Evolutionary conservation across 2,113 vertebrate species (phyloP).

Genomic region (Megaceryle maxima): DNA sequence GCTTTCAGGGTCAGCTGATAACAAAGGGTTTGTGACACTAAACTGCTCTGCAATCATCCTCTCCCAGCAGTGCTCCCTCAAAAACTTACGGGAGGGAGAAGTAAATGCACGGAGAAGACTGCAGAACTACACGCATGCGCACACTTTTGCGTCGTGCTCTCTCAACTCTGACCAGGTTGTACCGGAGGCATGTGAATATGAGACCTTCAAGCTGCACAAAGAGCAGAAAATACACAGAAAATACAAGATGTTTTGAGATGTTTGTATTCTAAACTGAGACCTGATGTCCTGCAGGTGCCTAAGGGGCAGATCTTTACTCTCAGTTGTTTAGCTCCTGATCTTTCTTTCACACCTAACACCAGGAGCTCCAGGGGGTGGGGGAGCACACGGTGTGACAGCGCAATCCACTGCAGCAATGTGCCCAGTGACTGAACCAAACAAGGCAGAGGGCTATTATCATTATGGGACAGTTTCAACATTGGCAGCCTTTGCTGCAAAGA

Average conservation of each 20-base stretch:
- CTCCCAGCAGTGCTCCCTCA: background rate
- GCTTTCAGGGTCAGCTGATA: background rate
- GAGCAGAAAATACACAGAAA: background rate
- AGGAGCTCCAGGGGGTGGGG: background rate
- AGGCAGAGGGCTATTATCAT: background rate
- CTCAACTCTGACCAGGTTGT: no score
- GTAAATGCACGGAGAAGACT: background rate
- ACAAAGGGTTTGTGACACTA: background rate
- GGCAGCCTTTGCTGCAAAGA: background rate
- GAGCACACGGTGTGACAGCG: accelerated
- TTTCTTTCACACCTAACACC: background rate
- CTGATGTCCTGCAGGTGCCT: background rate
- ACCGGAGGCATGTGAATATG: accelerated
- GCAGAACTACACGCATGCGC: accelerated
- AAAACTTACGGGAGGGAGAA: background rate
- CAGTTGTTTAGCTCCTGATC: background rate
- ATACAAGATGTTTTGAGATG: background rate
- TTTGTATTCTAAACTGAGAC: background rate
- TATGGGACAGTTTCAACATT: no score
- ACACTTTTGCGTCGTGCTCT: background rate
- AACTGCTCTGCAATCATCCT: background rate
- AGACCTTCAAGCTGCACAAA: background rate
- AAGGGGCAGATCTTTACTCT: background rate
- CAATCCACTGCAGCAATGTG: background rate
- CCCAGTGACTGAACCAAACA: background rate